Conservation (phyloP, 2,113 vertebrate species). For the Isurus oxyrinchus region DNA sequence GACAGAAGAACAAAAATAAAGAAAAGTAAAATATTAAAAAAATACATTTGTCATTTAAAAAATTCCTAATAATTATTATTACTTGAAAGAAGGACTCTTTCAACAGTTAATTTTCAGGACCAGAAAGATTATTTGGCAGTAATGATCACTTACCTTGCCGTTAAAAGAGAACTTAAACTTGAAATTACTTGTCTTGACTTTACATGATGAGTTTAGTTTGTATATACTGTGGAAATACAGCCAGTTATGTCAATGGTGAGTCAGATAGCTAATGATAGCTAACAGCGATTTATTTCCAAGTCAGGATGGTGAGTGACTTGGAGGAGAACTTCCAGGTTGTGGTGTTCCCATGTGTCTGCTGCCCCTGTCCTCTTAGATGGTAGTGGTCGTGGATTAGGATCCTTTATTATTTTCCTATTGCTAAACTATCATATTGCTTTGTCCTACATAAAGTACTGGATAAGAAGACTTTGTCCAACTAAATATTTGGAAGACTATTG, state of each 20-base stretch:
- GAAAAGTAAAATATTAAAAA: neutral
- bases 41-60: neutral
- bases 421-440: no score
- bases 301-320: no score
- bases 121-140: neutral
- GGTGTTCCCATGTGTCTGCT: no score
- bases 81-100: neutral
- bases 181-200: neutral
- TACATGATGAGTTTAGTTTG: neutral
- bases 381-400: no score
- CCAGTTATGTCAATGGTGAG: neutral
- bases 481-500: no score
- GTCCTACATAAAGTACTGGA: no score
- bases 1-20: neutral
- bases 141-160: neutral
- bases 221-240: neutral
- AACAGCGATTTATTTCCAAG: no score
- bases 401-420: no score
- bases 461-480: no score
- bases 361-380: no score
- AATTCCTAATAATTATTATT: neutral
- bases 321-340: no score
- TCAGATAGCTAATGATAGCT: neutral
- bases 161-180: neutral
- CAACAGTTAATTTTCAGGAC: neutral